Conservation (phyloP, 2,797 vertebrate genomes). For the Tokudaia tokunoshimensis region DNA sequence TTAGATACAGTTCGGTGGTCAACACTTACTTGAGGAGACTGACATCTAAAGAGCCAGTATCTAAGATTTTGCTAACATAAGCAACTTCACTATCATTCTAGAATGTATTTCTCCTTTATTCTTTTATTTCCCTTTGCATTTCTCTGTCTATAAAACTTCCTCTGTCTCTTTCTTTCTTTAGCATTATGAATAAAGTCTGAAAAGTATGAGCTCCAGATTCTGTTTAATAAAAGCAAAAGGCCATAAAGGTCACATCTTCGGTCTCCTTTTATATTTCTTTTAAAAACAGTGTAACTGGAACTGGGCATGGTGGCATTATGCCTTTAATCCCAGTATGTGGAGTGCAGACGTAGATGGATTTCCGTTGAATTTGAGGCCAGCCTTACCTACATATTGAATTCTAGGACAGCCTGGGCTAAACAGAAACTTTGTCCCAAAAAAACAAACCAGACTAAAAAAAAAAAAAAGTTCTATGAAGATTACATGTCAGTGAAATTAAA, state of each 20-base stretch:
- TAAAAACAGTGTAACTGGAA: background rate
- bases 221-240: slow-evolving; percentile 46
- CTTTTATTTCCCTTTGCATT: slow-evolving; percentile 4
- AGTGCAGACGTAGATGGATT: background rate
- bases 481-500: background rate
- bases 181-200: slow-evolving; percentile 38
- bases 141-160: slow-evolving; percentile 25
- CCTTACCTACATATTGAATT: background rate
- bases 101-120: slow-evolving; percentile 6
- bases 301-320: background rate
- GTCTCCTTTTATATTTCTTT: slow-evolving; percentile 15
- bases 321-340: background rate
- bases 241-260: background rate
- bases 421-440: background rate
- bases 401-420: background rate
- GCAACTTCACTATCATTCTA: background rate
- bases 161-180: background rate
- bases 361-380: background rate
- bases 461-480: background rate
- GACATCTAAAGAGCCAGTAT: background rate
- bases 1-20: background rate
- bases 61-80: background rate
- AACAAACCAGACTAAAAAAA: background rate
- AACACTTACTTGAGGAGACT: background rate
- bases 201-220: slow-evolving; percentile 34